These are phyloP conservation scores for Scleropages formosus DNA, from an alignment of 2,797 vertebrate species.

Conservation along the genomic window DNA sequence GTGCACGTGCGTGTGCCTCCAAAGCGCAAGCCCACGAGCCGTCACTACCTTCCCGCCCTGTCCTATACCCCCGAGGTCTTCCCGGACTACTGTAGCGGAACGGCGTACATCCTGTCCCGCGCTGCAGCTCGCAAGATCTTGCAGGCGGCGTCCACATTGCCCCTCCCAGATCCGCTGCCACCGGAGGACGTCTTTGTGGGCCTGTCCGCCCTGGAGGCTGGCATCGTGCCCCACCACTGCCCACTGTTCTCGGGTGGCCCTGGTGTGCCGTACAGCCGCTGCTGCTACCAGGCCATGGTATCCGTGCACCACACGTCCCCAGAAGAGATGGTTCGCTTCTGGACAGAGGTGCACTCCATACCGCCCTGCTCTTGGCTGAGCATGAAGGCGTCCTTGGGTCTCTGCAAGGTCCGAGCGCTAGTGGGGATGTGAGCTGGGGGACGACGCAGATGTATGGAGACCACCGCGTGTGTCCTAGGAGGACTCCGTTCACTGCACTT, in stretches of 20 bases:
- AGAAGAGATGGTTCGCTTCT: conserved; percentile 70
- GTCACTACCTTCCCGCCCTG: conserved; percentile 66
- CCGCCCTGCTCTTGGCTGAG: conserved; percentile 72
- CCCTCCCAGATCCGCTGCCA: conserved; percentile 60
- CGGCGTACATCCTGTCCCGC: conserved; percentile 77
- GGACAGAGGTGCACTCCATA: conserved; percentile 57
- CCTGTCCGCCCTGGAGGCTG: conserved; percentile 69
- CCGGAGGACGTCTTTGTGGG: conserved; percentile 85
- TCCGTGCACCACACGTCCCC: conserved; percentile 75
- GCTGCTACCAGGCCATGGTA: conserved; percentile 82
- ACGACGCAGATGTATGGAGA: conserved; percentile 47
- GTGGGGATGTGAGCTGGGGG: conserved; percentile 54
- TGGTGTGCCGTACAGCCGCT: conserved; percentile 66
- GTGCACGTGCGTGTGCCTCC: conserved; percentile 75
- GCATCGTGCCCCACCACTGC: conserved; percentile 75
- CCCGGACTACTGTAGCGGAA: conserved; percentile 87
- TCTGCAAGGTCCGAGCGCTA: conserved; percentile 72
- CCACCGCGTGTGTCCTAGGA: not conserved
- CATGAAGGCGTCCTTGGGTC: conserved; percentile 61
- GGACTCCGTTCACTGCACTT: not conserved
- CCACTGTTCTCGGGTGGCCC: conserved; percentile 77
- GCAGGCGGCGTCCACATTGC: conserved; percentile 58
- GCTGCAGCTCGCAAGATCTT: conserved; percentile 68
- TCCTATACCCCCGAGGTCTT: conserved; percentile 66
- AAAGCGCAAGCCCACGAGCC: conserved; percentile 59